Percentiles rank a stretch among this genome's conserved stretches.
Conservation (phyloP, 2,888 invertebrate genomes). For the Melangyna quadrimaculata region DNA sequence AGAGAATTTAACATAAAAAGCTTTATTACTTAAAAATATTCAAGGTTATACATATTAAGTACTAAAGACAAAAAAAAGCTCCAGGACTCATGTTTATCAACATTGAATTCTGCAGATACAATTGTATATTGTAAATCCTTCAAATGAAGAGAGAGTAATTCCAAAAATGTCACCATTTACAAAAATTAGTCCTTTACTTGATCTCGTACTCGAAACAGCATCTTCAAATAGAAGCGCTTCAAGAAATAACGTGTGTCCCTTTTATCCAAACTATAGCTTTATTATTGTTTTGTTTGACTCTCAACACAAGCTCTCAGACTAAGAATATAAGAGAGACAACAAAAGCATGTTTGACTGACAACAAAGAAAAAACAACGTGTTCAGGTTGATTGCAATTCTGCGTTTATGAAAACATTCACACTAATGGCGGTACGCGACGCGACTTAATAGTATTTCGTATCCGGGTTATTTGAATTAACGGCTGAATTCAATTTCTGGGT, state of each 20-base stretch:
- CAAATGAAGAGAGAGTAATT: slow-evolving; percentile 9
- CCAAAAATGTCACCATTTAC: slow-evolving; percentile 34
- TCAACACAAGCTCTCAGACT: background rate
- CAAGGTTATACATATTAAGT: slow-evolving; percentile 5
- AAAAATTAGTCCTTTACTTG: slow-evolving; percentile 57
- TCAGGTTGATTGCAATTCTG: slow-evolving; percentile 43
- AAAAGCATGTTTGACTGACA: slow-evolving; percentile 34
- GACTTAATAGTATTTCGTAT: slow-evolving; percentile 33
- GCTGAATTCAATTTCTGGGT: slow-evolving; percentile 26
- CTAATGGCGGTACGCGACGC: slow-evolving; percentile 29
- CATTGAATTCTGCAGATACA: slow-evolving; percentile 28
- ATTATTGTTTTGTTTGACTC: background rate
- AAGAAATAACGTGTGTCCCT: slow-evolving; percentile 30
- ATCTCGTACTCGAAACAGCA: slow-evolving; percentile 64
- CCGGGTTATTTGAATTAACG: slow-evolving; percentile 55
- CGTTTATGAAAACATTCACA: slow-evolving; percentile 3
- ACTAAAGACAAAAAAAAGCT: slow-evolving; percentile 25
- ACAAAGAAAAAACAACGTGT: slow-evolving; percentile 26
- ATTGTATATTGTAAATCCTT: slow-evolving; percentile 21
- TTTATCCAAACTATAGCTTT: background rate
- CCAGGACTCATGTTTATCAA: slow-evolving; percentile 7
- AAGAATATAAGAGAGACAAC: background rate
- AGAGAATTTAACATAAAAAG: background rate
- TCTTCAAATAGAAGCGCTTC: slow-evolving; percentile 20
- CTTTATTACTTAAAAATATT: background rate